phyloP scores from a whole-genome alignment of 1,140 invertebrate genomes.

The Cyclina sinensis region DNA sequence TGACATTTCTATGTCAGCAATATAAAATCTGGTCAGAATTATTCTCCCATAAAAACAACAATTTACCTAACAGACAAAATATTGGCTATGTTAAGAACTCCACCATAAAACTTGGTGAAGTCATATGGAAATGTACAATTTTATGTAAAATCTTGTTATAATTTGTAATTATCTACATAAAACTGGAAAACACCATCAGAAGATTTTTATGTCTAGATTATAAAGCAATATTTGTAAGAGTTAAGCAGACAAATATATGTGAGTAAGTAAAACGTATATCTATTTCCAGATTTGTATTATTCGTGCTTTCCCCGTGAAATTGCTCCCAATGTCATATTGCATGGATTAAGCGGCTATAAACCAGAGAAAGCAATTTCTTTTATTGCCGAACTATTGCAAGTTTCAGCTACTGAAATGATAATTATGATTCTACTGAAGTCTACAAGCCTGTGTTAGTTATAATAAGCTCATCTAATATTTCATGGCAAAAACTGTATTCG shows the following conservation, averaged over 20 bases:
- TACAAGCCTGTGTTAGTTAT: background rate
- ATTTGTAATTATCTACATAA: slow-evolving; percentile 20
- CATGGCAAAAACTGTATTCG: too few relatives aligned
- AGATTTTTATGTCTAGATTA: background rate
- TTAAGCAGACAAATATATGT: slow-evolving; percentile 16
- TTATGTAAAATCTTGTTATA: slow-evolving; percentile 35
- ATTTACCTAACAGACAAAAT: slow-evolving; percentile 20
- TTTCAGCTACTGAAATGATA: background rate
- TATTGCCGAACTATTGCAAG: background rate
- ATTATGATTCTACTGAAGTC: background rate
- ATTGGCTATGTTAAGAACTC: background rate
- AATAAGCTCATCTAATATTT: background rate
- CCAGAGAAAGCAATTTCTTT: slow-evolving; percentile 1
- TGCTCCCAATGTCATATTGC: background rate
- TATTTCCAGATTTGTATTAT: background rate
- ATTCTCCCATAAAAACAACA: slow-evolving; percentile 23
- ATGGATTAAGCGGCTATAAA: background rate
- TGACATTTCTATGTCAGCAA: slow-evolving; percentile 8
- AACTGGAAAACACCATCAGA: background rate
- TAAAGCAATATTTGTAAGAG: slow-evolving; percentile 17
- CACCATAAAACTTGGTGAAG: background rate
- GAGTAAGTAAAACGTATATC: background rate
- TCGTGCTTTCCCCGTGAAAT: background rate
- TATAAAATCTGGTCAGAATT: slow-evolving; percentile 39
- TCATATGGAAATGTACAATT: slow-evolving; percentile 6